Base-by-base conservation (phyloP, 2,888 invertebrate species). In the Leptopilina drosophilae region DNA sequence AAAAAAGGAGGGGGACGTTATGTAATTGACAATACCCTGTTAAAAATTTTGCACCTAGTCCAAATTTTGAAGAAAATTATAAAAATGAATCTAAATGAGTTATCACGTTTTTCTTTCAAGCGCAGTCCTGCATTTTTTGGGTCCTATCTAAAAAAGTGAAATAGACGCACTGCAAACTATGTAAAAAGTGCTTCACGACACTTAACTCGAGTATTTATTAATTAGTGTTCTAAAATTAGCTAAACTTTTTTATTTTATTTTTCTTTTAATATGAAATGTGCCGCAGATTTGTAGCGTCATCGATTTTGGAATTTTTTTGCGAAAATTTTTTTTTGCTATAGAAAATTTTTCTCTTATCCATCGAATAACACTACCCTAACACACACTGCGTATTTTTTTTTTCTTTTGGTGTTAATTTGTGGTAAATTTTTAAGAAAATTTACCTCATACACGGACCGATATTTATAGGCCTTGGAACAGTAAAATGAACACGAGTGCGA, bases 91-190 rank as follows among this genome's bases (percentile, higher is more conserved):
- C 12, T 14, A 73, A 53, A 73, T 33, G 14, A 73, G 26, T 56
- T 14, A 56, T 26, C 9, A 56, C 33, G 56, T 33, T 56, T 53
- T 49, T 73, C 33, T 53, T 53, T 56, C 42, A 42, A 42, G 42
- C 42, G 26, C 56, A 73, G 26, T 73, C 20, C 73, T 73, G 80
- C 81, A 80, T 84, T 83, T 82, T 84, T 84, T 86, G 87, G 85
- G 86, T 83, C 85, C 88, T 88, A 88, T 86, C 87, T 87, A 87
- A 82, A 84, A 20, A 75, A 82, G 79, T 77, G 79, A 80, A 77
- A 76, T 82, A 77, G 79, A 75, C 80, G 77, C 76, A 82, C 73
- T 73, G 73, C 73, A 73, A 73, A 56, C 56, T 56, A 73, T 73
- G 73, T 20, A 56, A 84, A 49, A 81, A 78, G 79, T 81, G 79